Evolutionary conservation across 2,888 invertebrate species (phyloP), one percentile per base, ranked within the genome.

Genomic region (Dorcus parallelipipedus): DNA sequence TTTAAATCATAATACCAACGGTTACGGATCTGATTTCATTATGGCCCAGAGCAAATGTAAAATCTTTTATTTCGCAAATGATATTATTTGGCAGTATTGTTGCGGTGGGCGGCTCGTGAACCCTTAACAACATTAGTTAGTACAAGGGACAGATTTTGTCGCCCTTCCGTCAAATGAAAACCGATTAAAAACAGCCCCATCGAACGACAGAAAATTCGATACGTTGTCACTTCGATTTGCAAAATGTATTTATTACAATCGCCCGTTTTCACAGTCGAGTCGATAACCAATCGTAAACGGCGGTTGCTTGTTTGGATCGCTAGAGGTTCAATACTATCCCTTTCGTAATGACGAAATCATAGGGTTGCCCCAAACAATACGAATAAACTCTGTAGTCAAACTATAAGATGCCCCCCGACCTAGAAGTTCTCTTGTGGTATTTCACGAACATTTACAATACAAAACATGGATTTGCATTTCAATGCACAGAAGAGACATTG

Each of bases 151-250:
- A 70, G 71, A 73, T 73, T 71, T 64, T 73, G 71, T 69, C 71
- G 69, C 49, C 61, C 57, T 58, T 49, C 53, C 52, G 55, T 51
- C 49, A 59, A 59, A 62, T 62, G 62, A 69, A 76, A 77, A 76
- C 75, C 77, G 76, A 76, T 77, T 77, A 77, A 77, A 67, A 78
- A 76, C 76, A 77, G 77, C 77, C 77, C 78, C 76, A 76, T 76
- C 67, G 70, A 64, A 64, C 72, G 71, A 72, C 71, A 56, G 59
- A 73, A 73, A 77, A 77, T 77, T 78, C 76, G 77, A 78, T 78
- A 77, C 77, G 77, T 77, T 77, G 78, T 77, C 78, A 77, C 68
- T 74, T 69, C 70, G 74, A 76, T 75, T 75, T 73, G 74, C 73
- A 67, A 75, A 76, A 75, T 72, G 73, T 68, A 73, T 71, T 74